Evolutionary conservation across 2,113 vertebrate species (phyloP).

Genomic region (Trogon surrucura): DNA sequence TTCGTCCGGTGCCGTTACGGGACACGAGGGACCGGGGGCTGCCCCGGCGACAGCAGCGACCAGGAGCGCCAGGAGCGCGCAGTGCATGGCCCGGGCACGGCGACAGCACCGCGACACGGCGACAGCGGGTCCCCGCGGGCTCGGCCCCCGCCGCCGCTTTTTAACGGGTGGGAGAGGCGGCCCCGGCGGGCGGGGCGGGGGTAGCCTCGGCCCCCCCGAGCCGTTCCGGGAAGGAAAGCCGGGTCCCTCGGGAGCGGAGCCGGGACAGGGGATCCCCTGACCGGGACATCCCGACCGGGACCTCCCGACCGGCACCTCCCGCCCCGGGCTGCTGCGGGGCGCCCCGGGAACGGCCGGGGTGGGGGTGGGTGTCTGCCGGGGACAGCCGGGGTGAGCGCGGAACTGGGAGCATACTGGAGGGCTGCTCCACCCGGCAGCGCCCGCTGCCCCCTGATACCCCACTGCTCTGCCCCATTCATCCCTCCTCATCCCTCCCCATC

Average conservation of each 20-base stretch:
- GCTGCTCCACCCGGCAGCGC: neutral
- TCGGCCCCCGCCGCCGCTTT: neutral
- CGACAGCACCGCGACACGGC: neutral
- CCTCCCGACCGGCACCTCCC: no score
- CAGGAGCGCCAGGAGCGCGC: neutral
- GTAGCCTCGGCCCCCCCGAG: neutral
- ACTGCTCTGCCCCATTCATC: neutral
- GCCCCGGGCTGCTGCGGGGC: no score
- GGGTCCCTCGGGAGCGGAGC: neutral
- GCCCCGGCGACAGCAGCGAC: neutral
- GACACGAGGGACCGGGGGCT: neutral
- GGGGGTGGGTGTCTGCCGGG: neutral
- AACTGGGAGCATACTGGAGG: neutral
- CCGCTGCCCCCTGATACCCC: neutral
- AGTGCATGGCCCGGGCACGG: neutral
- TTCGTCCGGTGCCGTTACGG: neutral
- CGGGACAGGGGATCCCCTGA: neutral
- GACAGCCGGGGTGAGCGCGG: rapidly evolving
- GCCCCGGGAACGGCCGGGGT: no score
- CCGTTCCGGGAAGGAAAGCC: neutral
- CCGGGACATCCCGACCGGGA: neutral
- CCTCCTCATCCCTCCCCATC: neutral
- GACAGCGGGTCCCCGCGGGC: neutral
- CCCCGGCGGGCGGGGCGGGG: neutral
- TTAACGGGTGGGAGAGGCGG: neutral